Conservation (phyloP, 2,888 invertebrate species). For the Flabesymbios commensalis region DNA sequence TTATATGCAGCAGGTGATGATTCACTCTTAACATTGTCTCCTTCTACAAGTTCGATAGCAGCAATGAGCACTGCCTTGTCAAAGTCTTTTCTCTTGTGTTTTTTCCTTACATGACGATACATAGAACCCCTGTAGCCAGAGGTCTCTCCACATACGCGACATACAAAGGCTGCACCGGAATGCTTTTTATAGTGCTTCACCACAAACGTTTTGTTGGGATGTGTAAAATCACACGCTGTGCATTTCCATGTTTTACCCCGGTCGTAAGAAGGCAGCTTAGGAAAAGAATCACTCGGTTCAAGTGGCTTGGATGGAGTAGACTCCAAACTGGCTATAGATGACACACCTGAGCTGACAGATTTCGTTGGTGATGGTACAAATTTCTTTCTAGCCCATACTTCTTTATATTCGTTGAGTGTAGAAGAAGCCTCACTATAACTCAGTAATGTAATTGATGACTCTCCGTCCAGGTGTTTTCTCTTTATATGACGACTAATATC, state of each 20-base stretch:
- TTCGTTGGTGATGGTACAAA: conserved; percentile 31
- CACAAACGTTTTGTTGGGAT: conserved; percentile 45
- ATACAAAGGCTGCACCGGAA: conserved; percentile 39
- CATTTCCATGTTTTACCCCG: conserved; percentile 76
- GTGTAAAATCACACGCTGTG: conserved; percentile 79
- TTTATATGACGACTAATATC: conserved; percentile 95
- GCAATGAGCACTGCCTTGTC: conserved; percentile 5
- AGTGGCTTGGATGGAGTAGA: background rate
- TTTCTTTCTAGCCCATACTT: conserved; percentile 31
- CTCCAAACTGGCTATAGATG: background rate
- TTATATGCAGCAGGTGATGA: background rate
- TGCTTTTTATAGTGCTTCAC: conserved; percentile 44
- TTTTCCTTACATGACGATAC: conserved; percentile 51
- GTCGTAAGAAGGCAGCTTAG: too few species aligned
- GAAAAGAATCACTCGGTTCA: background rate
- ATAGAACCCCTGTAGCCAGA: conserved; percentile 61
- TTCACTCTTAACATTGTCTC: background rate
- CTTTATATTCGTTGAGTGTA: conserved; percentile 43
- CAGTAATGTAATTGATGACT: conserved; percentile 15
- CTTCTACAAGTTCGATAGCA: background rate
- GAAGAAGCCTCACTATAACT: conserved; percentile 11
- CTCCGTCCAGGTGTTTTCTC: conserved; percentile 44
- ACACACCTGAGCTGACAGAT: background rate
- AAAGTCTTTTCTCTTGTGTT: conserved; percentile 44
- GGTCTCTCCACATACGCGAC: conserved; percentile 57